Evolutionary conservation across 2,113 vertebrate species (phyloP).

Genomic region (Nothocercus julius): DNA sequence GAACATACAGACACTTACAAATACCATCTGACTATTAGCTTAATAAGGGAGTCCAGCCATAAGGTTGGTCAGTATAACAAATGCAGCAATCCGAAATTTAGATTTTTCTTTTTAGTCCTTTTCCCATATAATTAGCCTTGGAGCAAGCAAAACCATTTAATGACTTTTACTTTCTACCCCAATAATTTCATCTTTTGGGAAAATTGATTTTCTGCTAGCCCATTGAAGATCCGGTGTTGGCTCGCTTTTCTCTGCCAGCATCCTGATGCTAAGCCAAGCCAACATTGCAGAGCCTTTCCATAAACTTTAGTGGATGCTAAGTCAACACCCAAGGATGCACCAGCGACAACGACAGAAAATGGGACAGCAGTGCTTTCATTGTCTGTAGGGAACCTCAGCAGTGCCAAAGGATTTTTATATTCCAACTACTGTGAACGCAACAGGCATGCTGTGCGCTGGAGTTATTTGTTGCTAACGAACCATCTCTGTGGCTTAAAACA

Average conservation of each 20-base stretch:
- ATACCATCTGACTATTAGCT: neutral
- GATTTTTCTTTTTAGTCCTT: neutral
- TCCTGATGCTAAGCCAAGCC: neutral
- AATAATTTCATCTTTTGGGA: conserved; percentile 60
- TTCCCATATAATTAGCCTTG: neutral
- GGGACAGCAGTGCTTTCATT: neutral
- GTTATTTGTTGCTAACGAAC: conserved; percentile 10
- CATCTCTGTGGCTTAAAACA: neutral
- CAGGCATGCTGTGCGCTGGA: neutral
- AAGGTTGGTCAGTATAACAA: neutral
- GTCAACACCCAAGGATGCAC: neutral
- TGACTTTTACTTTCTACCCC: conserved; percentile 68
- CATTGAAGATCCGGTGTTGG: conserved; percentile 50
- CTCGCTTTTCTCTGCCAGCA: neutral
- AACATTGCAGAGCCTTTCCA: neutral
- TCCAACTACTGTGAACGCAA: neutral
- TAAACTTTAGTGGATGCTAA: neutral
- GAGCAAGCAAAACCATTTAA: neutral
- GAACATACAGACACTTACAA: neutral
- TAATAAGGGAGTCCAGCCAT: neutral
- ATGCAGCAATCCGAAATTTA: neutral
- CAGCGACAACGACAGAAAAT: neutral
- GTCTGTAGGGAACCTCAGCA: neutral
- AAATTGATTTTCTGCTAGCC: conserved; percentile 78
- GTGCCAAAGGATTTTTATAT: neutral